phyloP scores from a whole-genome alignment of 1,140 invertebrate species.

The Lordiphosa clarofinis region DNA sequence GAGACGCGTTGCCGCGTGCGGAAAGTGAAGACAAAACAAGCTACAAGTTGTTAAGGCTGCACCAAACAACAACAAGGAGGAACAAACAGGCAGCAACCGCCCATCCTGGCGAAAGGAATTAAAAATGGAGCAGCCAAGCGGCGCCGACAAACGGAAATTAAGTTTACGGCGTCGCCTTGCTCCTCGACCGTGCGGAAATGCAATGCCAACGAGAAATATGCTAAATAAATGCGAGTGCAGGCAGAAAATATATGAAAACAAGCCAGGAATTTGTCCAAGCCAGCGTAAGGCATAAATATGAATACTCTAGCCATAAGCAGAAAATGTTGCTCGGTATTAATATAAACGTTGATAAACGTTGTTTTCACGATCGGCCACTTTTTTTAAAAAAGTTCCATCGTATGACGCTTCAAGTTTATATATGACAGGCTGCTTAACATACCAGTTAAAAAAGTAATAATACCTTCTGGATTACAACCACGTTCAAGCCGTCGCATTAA shows the following conservation, averaged over 20 bases:
- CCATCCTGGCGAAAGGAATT: constrained; percentile 48
- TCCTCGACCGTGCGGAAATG: constrained; percentile 37
- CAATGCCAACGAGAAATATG: constrained; percentile 67
- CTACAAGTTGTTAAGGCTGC: constrained; percentile 61
- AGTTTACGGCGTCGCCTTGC: constrained; percentile 56
- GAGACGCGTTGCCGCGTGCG: constrained; percentile 46
- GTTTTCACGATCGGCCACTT: no score
- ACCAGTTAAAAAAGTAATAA: neutral
- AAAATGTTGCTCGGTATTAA: neutral
- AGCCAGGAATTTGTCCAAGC: constrained; percentile 1
- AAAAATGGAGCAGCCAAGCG: constrained; percentile 51
- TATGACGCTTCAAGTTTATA: no score
- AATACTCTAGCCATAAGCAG: constrained; percentile 3
- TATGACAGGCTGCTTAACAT: neutral
- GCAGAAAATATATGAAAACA: constrained; percentile 29
- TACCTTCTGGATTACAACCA: constrained; percentile 18
- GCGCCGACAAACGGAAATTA: constrained; percentile 60
- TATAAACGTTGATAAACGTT: no score
- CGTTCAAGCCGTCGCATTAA: constrained; percentile 48
- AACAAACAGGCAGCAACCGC: constrained; percentile 13
- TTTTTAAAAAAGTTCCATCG: no score
- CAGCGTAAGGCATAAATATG: constrained; percentile 1
- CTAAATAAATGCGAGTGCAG: constrained; percentile 64
- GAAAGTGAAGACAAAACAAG: constrained; percentile 48
- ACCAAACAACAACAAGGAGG: constrained; percentile 16